Conservation (phyloP, 2,113 vertebrate genomes). For the Gambusia holbrooki region DNA sequence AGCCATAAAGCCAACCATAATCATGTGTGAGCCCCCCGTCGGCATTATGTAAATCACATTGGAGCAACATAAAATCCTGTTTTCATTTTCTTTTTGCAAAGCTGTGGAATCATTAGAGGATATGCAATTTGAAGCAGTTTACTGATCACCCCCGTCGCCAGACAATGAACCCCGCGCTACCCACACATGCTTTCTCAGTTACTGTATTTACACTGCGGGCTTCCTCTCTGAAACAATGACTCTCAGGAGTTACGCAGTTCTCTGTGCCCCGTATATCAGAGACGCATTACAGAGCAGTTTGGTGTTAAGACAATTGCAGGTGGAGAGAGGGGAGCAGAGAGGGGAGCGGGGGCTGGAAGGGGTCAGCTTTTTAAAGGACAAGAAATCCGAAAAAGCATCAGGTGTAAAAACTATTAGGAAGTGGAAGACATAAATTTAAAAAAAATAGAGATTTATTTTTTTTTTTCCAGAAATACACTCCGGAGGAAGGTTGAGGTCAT, state of each 20-base stretch:
- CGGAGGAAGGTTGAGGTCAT: slow-evolving; percentile 86
- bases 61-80: slow-evolving; percentile 75
- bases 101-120: slow-evolving; percentile 75
- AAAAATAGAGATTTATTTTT: slow-evolving; percentile 39
- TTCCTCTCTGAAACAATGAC: slow-evolving; percentile 97
- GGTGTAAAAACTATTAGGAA: slow-evolving; percentile 86
- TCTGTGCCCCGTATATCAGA: slow-evolving; percentile 61
- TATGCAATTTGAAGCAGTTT: slow-evolving; percentile 72
- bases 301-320: slow-evolving; percentile 78
- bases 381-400: slow-evolving; percentile 75
- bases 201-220: slow-evolving; percentile 91
- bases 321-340: not conserved
- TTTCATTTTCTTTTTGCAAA: slow-evolving; percentile 79
- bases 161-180: slow-evolving; percentile 65
- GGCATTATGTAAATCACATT: slow-evolving; percentile 78
- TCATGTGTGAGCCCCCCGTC: slow-evolving; percentile 72
- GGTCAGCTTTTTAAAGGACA: slow-evolving; percentile 76
- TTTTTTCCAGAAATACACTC: slow-evolving; percentile 77
- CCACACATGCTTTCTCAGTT: slow-evolving; percentile 86
- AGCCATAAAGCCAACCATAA: slow-evolving; percentile 76
- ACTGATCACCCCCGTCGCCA: slow-evolving; percentile 62
- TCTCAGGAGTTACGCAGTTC: slow-evolving; percentile 79
- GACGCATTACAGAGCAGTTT: slow-evolving; percentile 72
- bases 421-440: slow-evolving; percentile 85
- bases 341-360: slow-evolving; percentile 49